phyloP scores from a whole-genome alignment of 1,140 invertebrate genomes.

The Anoplolepis gracilipes region DNA sequence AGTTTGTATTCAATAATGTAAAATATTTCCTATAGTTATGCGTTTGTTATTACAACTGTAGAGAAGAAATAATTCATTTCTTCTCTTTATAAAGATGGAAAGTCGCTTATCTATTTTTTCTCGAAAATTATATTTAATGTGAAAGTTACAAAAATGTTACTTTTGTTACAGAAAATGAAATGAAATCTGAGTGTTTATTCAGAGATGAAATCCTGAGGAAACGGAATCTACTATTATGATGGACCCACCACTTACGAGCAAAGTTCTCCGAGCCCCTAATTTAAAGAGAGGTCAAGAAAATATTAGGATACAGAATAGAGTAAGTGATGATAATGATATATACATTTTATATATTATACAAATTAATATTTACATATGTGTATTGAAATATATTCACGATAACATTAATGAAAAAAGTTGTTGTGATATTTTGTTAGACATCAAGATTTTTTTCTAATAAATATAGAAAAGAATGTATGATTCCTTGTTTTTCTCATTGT shows the following conservation, averaged over 20 bases:
- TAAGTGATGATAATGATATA: slow-evolving; percentile 84
- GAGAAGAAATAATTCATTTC: slow-evolving; percentile 19
- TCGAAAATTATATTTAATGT: background rate
- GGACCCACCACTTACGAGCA: slow-evolving; percentile 84
- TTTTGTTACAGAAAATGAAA: slow-evolving; percentile 75
- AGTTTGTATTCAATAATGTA: too few species aligned
- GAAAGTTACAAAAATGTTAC: background rate
- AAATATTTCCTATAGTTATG: too few species aligned
- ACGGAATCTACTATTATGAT: slow-evolving; percentile 71
- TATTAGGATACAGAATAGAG: slow-evolving; percentile 90
- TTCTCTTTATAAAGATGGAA: background rate
- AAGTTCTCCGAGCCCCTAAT: slow-evolving; percentile 89
- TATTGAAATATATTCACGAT: too few species aligned
- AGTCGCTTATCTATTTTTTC: background rate
- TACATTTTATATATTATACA: background rate
- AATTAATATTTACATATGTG: too few species aligned
- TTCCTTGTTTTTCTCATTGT: background rate
- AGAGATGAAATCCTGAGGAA: slow-evolving; percentile 79
- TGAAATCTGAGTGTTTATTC: slow-evolving; percentile 52
- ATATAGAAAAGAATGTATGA: background rate
- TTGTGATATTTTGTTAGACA: background rate
- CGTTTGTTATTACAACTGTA: background rate
- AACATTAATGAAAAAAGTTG: background rate
- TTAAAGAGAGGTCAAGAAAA: slow-evolving; percentile 91
- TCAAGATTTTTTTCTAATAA: background rate